A percentile compares a stretch with the other conserved stretches of the same genome.
Evolutionary conservation across 2,113 vertebrate species (phyloP).

Genomic region (Gallinago jamesoni): DNA sequence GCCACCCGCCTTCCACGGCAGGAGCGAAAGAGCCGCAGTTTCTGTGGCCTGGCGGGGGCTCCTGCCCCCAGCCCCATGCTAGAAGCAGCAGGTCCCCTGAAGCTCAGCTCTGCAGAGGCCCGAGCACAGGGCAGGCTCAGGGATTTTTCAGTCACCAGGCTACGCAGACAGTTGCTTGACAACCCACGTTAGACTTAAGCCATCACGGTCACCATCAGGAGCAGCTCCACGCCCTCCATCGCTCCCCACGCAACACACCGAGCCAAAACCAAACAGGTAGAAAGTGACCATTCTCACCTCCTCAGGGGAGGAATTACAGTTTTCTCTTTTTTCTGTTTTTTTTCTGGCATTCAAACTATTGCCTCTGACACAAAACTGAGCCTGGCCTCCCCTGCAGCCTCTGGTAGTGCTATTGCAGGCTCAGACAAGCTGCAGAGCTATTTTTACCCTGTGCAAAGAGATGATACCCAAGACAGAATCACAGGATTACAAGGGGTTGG

Average conservation of each 20-base stretch:
- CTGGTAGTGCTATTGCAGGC: fast-evolving
- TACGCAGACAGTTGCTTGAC: not conserved
- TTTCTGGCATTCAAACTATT: no score
- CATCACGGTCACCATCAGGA: not conserved
- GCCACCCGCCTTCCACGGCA: not conserved
- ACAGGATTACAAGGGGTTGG: no score
- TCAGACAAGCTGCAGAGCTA: not conserved
- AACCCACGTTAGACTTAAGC: not conserved
- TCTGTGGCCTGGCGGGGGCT: not conserved
- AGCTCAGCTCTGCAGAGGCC: not conserved
- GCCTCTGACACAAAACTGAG: not conserved
- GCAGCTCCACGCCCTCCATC: not conserved
- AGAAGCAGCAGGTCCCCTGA: not conserved
- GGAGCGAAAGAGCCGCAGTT: not conserved
- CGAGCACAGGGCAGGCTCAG: not conserved
- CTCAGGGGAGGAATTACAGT: fast-evolving
- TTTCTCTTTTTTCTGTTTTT: not conserved
- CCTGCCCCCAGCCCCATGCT: not conserved
- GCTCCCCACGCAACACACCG: not conserved
- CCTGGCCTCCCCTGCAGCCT: not conserved
- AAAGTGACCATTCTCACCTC: not conserved
- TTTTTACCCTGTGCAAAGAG: not conserved
- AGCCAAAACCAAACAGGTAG: not conserved
- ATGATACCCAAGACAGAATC: not conserved
- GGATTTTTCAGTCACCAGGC: not conserved